Evolutionary conservation across 2,888 invertebrate species (phyloP), one percentile per base, ranked within the genome.

Genomic region (Bugula neritina): DNA sequence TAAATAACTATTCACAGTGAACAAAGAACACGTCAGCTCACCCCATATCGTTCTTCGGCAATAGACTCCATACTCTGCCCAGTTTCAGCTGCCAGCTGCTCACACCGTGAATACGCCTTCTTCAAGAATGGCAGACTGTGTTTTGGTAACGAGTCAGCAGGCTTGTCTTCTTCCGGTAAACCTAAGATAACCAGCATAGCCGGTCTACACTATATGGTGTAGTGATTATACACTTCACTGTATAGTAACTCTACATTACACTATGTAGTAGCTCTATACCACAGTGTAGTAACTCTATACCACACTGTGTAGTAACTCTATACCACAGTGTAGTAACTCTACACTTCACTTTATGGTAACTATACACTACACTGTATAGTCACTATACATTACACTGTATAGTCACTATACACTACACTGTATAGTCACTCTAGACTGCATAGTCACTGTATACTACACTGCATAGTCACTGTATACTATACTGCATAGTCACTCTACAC

Each of bases 21-120:
- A n/a, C n/a, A n/a, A n/a, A n/a, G n/a, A n/a, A n/a, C 2, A 21
- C 3, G 27, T 5, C 52, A 13, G 74, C 79, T 73, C 73, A 83
- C 83, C 55, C 89, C 89, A 86, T 87, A 89, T 80, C 88, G 82
- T 77, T 87, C 87, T 25, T 86, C 85, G 35, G 87, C 88, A 43
- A 89, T 83, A 72, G 88, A 87, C 76, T 88, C 88, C 57, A 88
- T 74, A 69, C 83, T 80, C 73, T 83, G 82, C 2, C 86, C 86
- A 77, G 87, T 86, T 69, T 87, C 86, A 71, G 79, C 76, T 0
- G 89, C 88, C 77, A 87, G 87, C 76, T 89, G 86, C 76, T 86
- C 80, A 69, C 87, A 87, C 74, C 89, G 80, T 72, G 82, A 79
- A 73, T 87, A 85, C 58, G 88, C 86, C 77, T 86, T 87, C 69